Base-by-base conservation (phyloP, 2,888 invertebrate genomes). In the Mimas tiliae region DNA sequence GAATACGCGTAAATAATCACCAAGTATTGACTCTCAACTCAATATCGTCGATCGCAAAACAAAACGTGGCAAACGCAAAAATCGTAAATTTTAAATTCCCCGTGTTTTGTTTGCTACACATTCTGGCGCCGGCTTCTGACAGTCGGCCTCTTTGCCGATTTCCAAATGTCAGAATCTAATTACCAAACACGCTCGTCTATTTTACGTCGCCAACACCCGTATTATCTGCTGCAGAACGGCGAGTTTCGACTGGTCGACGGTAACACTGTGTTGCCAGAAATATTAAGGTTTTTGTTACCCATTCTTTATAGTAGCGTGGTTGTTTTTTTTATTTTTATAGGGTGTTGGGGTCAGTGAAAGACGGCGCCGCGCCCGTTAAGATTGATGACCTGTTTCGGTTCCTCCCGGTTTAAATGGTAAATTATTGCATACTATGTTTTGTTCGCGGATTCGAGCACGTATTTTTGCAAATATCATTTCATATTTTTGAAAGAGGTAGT, bases 151-250 rank as follows among this genome's bases (percentile, higher is more conserved):
- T 93, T 93, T 93, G 90, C 83, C 81, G 84, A 85, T 85, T 85
- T 85, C 88, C 83, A 89, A 84, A 90, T 91, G 91, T 90, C 91
- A 88, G 91, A 92, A 92, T 92, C 90, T 91, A 91, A 93, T 93
- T 92, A 92, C 86, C 82, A 85, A 84, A 80, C 74, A 78, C 74
- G 75, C 69, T 66, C 70, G 68, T 68, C 69, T 67, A 68, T 71
- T 74, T 68, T 78, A 58, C 82, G 53, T 58, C 62, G 47, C 16
- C 52, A 42, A 66, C 70, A 67, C 68, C 74, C 68, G 69, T 86
- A 79, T 74, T 47, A 12, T 45, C 45, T 65, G 62, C n/a, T 9
- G 0, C 0, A 62, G 80, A 83, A 72, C 74, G 82, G 67, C 71
- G 66, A 75, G 62, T 77, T 75, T 82, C 16, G 74, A 65, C 68